These are phyloP conservation scores for Megalops cyprinoides DNA, from an alignment of 2,797 vertebrate genomes.

Conservation along the genomic window DNA sequence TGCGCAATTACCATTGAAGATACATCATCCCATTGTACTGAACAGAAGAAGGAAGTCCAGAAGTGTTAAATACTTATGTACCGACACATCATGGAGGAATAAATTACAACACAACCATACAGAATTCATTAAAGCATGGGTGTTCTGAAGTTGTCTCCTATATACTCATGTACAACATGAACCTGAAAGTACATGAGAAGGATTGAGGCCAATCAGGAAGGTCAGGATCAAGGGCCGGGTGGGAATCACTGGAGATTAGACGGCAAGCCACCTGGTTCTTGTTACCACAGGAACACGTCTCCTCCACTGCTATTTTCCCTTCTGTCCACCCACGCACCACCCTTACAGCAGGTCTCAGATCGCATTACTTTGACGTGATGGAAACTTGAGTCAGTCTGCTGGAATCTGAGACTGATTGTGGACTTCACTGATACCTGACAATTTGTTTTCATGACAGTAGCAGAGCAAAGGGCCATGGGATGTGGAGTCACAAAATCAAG, in stretches of 20 bases:
- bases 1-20: not conserved
- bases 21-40: no score
- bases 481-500: slow-evolving; percentile 75
- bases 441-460: slow-evolving; percentile 46
- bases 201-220: slow-evolving; percentile 64
- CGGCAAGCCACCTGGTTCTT: slow-evolving; percentile 8
- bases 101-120: not conserved
- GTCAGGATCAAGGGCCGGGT: slow-evolving; percentile 44
- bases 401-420: not conserved
- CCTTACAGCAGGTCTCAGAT: not conserved
- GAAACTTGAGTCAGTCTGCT: not conserved
- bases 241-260: slow-evolving; percentile 65
- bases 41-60: no score
- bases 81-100: not conserved
- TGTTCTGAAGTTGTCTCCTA: not conserved
- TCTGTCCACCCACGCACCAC: not conserved
- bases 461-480: slow-evolving; percentile 69
- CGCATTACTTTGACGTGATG: not conserved
- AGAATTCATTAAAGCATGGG: not conserved
- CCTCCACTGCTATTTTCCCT: not conserved
- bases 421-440: not conserved
- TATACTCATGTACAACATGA: not conserved
- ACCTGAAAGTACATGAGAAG: slow-evolving; percentile 31
- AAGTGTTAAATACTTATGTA: not conserved
- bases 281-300: not conserved